Base-by-base conservation (phyloP, 2,888 invertebrate genomes). In the Eremobia ochroleuca region DNA sequence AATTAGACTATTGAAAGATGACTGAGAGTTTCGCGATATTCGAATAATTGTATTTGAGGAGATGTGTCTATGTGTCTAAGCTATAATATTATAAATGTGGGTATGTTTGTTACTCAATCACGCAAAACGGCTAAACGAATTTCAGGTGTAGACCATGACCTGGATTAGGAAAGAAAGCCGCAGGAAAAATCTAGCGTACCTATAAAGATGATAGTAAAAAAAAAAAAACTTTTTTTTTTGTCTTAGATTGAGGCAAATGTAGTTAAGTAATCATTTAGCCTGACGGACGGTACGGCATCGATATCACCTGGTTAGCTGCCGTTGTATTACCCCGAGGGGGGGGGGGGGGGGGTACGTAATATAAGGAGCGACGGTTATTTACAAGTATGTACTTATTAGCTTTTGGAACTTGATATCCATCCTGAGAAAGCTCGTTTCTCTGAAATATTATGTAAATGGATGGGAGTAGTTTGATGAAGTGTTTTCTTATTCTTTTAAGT, bases 361-460 rank as follows among this genome's bases (percentile, higher is more conserved):
- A 9, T 37, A 40, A 62, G 67, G 6, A 49, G 67, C 40, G 6
- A 4, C n/a, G 25, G 18, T 43, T 43, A 43, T 34, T 59, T 25
- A 43, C 21, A 13, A 15, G 34, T 4, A 62, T 46, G 21, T 49
- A 18, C 15, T n/a, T n/a, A 37, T 62, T 62, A 8, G 13, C 6
- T n/a, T 73, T 40, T 13, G 46, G n/a, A 80, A 66, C 15, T 37
- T 43, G 52, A 80, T 79, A 80, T 37, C 0, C 18, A 9, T n/a
- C 21, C 4, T 43, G 43, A 13, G 28, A 43, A 1, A 28, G 5
- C 43, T 43, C 43, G 21, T 66, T 21, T 43, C n/a, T 40, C 25
- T 73, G 21, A 74, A n/a, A n/a, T 70, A 46, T 74, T 71, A 59
- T 59, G 28, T 37, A 37, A 46, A 74, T 18, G 46, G 37, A n/a